Percentiles rank a stretch among this genome's conserved stretches.
Evolutionary conservation across 1,140 invertebrate species (phyloP).

Genomic region (Pogonus chalceus): DNA sequence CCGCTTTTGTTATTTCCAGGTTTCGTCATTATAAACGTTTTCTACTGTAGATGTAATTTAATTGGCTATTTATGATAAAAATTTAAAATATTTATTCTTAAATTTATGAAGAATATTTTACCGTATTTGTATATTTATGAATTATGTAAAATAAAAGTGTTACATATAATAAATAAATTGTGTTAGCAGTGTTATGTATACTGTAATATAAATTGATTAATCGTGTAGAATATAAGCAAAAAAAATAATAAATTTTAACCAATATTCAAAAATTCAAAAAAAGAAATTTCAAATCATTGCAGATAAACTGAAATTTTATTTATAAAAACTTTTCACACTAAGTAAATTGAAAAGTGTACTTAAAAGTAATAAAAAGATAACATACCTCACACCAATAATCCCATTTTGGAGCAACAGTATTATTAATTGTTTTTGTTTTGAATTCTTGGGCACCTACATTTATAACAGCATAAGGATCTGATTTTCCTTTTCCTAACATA

Average conservation of each 20-base stretch:
- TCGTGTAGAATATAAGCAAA: slow-evolving; percentile 1
- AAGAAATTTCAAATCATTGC: slow-evolving; percentile 8
- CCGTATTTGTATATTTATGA: no score
- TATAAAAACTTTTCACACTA: slow-evolving; percentile 5
- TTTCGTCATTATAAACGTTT: no score
- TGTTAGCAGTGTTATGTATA: no score
- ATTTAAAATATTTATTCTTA: no score
- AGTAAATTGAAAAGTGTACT: no score
- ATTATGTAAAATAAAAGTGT: no score
- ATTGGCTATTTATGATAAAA: no score
- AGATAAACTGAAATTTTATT: slow-evolving; percentile 1
- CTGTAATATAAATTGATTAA: not conserved
- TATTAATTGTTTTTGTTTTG: slow-evolving; percentile 79
- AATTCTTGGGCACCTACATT: slow-evolving; percentile 81
- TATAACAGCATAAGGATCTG: slow-evolving; percentile 86
- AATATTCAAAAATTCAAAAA: slow-evolving; percentile 5
- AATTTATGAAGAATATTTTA: no score
- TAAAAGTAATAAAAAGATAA: slow-evolving; percentile 16
- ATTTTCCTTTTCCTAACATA: slow-evolving; percentile 87
- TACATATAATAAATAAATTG: no score
- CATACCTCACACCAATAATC: slow-evolving; percentile 87
- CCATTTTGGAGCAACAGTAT: slow-evolving; percentile 89
- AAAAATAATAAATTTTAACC: not conserved
- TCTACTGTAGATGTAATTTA: no score
- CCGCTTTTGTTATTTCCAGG: no score